These are phyloP conservation scores for Ectemnius lituratus DNA, from an alignment of 2,888 invertebrate genomes.

Conservation along the genomic window DNA sequence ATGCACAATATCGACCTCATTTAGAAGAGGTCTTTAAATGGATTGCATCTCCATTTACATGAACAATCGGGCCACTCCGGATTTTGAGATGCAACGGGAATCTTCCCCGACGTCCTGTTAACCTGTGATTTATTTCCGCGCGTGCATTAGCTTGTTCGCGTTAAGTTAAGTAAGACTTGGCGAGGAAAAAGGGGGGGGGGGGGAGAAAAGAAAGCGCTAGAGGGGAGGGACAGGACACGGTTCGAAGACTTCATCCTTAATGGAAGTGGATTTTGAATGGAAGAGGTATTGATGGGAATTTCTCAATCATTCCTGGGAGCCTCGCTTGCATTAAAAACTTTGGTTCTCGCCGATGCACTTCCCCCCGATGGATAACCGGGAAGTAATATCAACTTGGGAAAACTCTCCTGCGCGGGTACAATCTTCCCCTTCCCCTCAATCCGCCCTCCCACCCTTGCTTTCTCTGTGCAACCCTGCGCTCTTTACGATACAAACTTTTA, in stretches of 20 bases:
- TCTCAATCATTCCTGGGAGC: background rate
- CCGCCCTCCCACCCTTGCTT: no score
- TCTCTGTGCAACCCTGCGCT: background rate
- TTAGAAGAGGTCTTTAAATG: no score
- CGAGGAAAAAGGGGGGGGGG: no score
- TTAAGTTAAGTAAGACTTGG: background rate
- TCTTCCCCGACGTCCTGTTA: background rate
- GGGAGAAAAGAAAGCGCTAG: no score
- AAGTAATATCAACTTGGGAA: slow-evolving; percentile 14
- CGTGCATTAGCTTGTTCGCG: no score
- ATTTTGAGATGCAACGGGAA: background rate
- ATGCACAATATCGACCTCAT: no score
- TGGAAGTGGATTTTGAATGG: no score
- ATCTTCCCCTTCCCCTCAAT: background rate
- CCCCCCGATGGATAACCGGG: background rate
- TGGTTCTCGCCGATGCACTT: slow-evolving; percentile 1
- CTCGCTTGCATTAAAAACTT: background rate
- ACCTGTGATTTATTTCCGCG: background rate
- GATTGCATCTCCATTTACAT: slow-evolving; percentile 44
- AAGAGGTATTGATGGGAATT: background rate
- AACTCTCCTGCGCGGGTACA: slow-evolving; percentile 16
- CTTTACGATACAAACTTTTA: slow-evolving; percentile 16
- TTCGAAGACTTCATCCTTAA: no score
- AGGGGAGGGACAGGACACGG: no score
- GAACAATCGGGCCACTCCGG: slow-evolving; percentile 34